Percentiles rank a stretch among this genome's conserved stretches.
phyloP scores from a whole-genome alignment of 2,888 invertebrate genomes.

The Acholoe squamosa region DNA sequence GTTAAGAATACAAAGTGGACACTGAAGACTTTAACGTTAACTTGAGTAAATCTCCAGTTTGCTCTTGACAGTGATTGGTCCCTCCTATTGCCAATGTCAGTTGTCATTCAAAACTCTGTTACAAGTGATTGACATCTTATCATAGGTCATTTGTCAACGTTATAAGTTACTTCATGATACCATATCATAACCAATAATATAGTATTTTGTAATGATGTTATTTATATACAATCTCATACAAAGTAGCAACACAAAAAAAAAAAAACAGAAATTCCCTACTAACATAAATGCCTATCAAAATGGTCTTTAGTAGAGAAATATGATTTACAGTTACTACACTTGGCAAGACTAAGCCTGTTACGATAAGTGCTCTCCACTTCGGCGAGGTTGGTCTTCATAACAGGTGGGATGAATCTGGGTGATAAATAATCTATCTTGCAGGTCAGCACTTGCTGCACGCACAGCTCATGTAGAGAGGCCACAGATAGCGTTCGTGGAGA shows the following conservation, averaged over 20 bases:
- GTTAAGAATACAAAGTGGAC: too few relatives aligned
- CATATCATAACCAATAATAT: too few relatives aligned
- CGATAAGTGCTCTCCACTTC: neutral
- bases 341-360: conserved; percentile 24
- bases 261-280: neutral
- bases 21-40: too few relatives aligned
- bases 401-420: conserved; percentile 24
- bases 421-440: conserved; percentile 48
- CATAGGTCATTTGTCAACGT: too few relatives aligned
- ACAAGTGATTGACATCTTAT: too few relatives aligned
- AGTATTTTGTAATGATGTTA: too few relatives aligned
- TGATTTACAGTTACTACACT: conserved; percentile 56
- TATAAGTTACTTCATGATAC: too few relatives aligned
- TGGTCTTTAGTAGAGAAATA: conserved; percentile 53
- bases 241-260: neutral
- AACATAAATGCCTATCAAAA: conserved; percentile 57
- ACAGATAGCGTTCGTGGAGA: neutral
- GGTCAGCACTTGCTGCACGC: neutral
- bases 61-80: too few relatives aligned
- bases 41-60: too few relatives aligned
- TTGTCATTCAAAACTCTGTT: too few relatives aligned
- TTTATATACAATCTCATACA: neutral
- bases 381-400: conserved; percentile 30
- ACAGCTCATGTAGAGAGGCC: conserved; percentile 26
- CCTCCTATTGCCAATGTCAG: too few relatives aligned